These are phyloP conservation scores for Calcarius lapponicus DNA, from an alignment of 2,797 vertebrate genomes.

Conservation along the genomic window DNA sequence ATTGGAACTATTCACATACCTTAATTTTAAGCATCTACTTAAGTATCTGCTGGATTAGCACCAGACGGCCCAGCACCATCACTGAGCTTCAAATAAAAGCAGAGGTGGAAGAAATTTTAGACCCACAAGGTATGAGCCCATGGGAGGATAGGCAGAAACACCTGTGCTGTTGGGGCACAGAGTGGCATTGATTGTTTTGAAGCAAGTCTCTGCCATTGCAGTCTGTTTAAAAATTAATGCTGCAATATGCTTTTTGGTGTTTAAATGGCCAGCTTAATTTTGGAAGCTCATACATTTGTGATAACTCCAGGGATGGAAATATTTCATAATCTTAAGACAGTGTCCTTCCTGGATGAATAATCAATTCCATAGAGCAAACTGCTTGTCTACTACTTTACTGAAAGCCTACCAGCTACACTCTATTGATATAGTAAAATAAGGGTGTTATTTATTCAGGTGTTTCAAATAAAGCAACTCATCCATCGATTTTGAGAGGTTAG, in stretches of 20 bases:
- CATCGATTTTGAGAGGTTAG: conserved; percentile 30
- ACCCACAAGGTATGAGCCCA: background rate
- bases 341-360: conserved; percentile 39
- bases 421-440: conserved; percentile 5
- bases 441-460: conserved; percentile 1
- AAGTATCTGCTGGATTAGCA: conserved; percentile 1
- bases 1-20: conserved; percentile 6
- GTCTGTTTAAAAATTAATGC: conserved; percentile 39
- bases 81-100: background rate
- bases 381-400: background rate
- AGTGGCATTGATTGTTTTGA: background rate
- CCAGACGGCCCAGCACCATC: background rate
- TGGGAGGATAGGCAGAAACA: background rate
- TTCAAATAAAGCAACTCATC: conserved; percentile 29
- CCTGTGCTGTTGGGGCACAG: background rate
- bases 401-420: background rate
- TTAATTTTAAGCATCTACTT: conserved; percentile 38
- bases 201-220: background rate
- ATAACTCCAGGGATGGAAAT: conserved; percentile 46
- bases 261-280: conserved; percentile 42
- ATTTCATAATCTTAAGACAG: conserved; percentile 32
- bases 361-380: conserved; percentile 33
- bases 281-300: conserved; percentile 30
- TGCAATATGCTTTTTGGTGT: conserved; percentile 28
- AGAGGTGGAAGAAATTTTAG: background rate